Evolutionary conservation across 2,888 invertebrate species (phyloP), one percentile per base, ranked within the genome.

Genomic region (Biston stratarius): DNA sequence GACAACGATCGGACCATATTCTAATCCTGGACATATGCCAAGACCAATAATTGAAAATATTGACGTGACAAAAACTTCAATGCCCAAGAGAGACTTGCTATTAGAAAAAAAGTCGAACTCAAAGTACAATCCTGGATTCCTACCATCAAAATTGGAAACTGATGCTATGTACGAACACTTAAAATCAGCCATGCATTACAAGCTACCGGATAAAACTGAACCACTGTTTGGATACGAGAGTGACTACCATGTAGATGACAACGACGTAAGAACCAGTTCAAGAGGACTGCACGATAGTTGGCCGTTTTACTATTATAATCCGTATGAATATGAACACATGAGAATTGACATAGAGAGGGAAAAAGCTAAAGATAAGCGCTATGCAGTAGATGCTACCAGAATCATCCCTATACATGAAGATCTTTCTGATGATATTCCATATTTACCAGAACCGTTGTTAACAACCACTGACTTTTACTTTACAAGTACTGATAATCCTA

Each of bases 351-450:
- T 77, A 6, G 83, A 84, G 66, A 72, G 72, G 10, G 83, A 87
- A 57, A 90, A 86, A 67, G 86, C 82, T 1, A 90, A 90, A 78
- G 90, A 91, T 56, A 92, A 91, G 77, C 87, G 88, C 9, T 87
- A 83, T 55, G 77, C 77, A 44, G 67, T 75, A 42, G 78, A 82
- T 6, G 68, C 75, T n/a, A 52, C 70, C 48, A 76, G 76, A 69
- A 63, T 86, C 12, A 91, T 89, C 73, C 92, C 92, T 1, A 89
- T 91, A 24, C 81, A 88, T 67, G 92, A 92, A 82, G 65, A 83
- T 40, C 76, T 85, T 42, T 81, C 86, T n/a, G 79, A 86, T 49
- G 83, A 87, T 70, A 60, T 76, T 64, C 81, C 83, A 3, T 65
- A 76, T 56, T 67, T 64, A 40, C 73, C 77, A 12, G 61, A 51